Evolutionary conservation across 2,888 invertebrate species (phyloP).

Genomic region (Drosophila nr. fundita): DNA sequence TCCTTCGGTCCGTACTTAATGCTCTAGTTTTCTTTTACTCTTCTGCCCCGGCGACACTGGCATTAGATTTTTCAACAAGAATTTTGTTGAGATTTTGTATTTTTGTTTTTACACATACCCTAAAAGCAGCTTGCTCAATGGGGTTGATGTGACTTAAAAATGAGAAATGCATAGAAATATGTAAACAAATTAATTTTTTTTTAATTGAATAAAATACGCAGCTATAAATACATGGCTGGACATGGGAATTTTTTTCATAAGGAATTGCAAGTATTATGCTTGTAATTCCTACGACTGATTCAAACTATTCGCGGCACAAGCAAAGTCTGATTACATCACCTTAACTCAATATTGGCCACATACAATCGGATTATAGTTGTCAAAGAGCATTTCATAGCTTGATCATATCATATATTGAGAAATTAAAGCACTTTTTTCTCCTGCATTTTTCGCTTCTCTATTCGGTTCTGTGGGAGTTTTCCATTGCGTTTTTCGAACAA

Average conservation of each 20-base stretch:
- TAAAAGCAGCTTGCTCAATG: background rate
- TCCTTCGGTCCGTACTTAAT: constrained; percentile 2
- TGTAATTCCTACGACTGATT: background rate
- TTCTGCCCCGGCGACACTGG: constrained; percentile 39
- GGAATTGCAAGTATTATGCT: background rate
- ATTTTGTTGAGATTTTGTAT: constrained; percentile 67
- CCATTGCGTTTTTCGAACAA: constrained; percentile 76
- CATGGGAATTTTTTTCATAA: background rate
- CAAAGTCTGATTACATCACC: background rate
- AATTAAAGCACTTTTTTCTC: constrained; percentile 8
- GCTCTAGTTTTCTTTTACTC: constrained; percentile 14
- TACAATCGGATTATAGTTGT: background rate
- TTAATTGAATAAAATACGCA: background rate
- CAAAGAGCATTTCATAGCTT: constrained; percentile 27
- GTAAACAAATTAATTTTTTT: background rate
- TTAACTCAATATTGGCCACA: background rate
- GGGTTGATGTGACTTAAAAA: background rate
- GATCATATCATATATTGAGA: constrained; percentile 13
- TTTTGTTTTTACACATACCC: constrained; percentile 44
- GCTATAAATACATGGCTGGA: background rate
- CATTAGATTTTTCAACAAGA: constrained; percentile 74
- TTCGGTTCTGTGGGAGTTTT: constrained; percentile 66
- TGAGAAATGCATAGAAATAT: background rate
- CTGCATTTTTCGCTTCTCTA: constrained; percentile 22
- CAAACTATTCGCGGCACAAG: background rate